Percentiles rank a stretch among this genome's conserved stretches.
These are phyloP conservation scores for Rousettus leschenaultii DNA, from an alignment of 2,113 vertebrate species.

Conservation along the genomic window DNA sequence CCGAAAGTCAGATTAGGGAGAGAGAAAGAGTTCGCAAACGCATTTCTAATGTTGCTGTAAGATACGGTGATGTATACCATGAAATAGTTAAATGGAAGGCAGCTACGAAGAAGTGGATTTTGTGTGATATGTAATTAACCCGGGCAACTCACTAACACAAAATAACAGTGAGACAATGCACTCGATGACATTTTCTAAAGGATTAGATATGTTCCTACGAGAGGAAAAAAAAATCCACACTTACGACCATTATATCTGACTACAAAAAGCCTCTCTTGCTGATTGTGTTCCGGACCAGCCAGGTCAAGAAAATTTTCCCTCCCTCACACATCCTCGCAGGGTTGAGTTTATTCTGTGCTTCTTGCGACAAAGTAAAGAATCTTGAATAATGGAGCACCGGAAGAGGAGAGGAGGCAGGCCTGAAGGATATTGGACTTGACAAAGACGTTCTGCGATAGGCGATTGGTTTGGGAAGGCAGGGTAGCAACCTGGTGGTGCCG, in stretches of 20 bases:
- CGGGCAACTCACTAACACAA: neutral
- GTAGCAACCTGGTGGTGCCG: neutral
- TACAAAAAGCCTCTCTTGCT: neutral
- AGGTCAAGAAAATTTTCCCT: neutral
- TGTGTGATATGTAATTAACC: conserved; percentile 16
- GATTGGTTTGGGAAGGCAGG: neutral
- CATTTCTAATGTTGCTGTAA: neutral
- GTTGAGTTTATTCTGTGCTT: neutral
- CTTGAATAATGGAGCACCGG: neutral
- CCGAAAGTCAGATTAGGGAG: neutral
- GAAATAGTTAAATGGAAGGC: neutral
- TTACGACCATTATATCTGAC: neutral
- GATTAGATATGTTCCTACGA: neutral
- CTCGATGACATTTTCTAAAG: conserved; percentile 4
- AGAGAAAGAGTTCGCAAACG: neutral
- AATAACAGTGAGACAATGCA: neutral
- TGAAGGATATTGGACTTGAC: conserved; percentile 43
- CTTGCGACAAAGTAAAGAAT: conserved; percentile 9
- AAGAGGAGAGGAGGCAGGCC: neutral
- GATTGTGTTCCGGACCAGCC: neutral
- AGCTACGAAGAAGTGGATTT: neutral
- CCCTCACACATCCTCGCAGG: neutral
- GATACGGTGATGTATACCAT: neutral
- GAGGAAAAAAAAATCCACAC: neutral
- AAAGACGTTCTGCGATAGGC: neutral